These are phyloP conservation scores for Parotocinclus haroldoi DNA, from an alignment of 2,797 vertebrate genomes.

Conservation along the genomic window DNA sequence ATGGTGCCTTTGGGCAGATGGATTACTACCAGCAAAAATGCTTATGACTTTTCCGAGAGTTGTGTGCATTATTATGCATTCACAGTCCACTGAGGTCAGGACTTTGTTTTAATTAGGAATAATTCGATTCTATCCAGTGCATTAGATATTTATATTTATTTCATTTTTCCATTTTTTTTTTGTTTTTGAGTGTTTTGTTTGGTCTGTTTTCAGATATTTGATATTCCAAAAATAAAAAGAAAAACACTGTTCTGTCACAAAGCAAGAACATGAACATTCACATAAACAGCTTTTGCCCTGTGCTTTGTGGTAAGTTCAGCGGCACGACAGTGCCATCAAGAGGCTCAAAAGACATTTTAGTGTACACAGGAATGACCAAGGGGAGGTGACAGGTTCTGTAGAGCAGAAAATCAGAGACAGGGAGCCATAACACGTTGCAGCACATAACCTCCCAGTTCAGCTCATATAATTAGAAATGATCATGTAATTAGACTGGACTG, in stretches of 20 bases:
- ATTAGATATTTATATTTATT: conserved; percentile 1
- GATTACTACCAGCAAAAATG: conserved; percentile 36
- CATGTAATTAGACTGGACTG: conserved; percentile 39
- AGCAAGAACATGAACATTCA: not conserved
- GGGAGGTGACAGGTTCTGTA: conserved; percentile 3
- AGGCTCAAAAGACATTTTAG: conserved; percentile 31
- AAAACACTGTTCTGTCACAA: not conserved
- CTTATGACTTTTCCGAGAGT: conserved; percentile 35
- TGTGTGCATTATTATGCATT: conserved; percentile 40
- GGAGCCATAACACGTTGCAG: conserved; percentile 14
- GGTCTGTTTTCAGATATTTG: conserved; percentile 49
- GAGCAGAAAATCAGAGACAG: conserved; percentile 23
- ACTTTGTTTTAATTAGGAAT: conserved; percentile 34
- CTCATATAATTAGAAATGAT: conserved; percentile 17
- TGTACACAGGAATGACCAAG: conserved; percentile 4
- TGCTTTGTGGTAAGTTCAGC: conserved; percentile 20
- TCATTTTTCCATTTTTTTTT: not conserved
- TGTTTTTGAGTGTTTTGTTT: conserved; percentile 30
- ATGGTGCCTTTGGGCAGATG: conserved; percentile 24
- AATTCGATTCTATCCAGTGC: conserved; percentile 18
- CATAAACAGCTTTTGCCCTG: not conserved
- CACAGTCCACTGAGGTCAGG: conserved; percentile 14
- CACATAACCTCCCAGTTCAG: conserved; percentile 35
- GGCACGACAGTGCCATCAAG: conserved; percentile 72
- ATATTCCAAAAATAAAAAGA: conserved; percentile 7